Percentiles rank a stretch among this genome's conserved stretches.
Evolutionary conservation across 2,888 invertebrate genomes (phyloP).

Genomic region (Acanthococcus lagerstroemiae): DNA sequence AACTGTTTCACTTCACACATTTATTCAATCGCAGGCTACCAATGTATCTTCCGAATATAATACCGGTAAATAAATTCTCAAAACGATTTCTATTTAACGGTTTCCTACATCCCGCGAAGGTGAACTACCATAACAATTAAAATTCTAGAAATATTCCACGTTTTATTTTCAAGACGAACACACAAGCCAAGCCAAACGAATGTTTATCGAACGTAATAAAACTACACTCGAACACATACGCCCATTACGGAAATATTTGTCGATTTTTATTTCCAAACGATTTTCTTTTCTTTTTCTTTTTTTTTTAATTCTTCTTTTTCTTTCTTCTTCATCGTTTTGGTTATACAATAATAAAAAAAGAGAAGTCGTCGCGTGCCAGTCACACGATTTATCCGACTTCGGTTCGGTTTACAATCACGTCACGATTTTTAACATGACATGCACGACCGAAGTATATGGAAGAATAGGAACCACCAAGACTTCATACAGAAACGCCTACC

Average conservation of each 20-base stretch:
- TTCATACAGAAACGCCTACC: constrained; percentile 16
- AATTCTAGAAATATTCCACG: no score
- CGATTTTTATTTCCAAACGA: not conserved
- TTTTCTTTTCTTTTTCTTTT: not conserved
- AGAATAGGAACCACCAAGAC: constrained; percentile 17
- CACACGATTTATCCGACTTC: constrained; percentile 23
- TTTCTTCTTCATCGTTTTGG: not conserved
- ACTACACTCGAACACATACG: not conserved
- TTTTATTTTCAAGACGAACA: no score
- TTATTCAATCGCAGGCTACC: no score
- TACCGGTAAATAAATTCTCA: no score
- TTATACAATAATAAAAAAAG: not conserved
- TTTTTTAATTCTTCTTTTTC: not conserved
- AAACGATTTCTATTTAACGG: no score
- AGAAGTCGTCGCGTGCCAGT: constrained; percentile 23
- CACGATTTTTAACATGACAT: constrained; percentile 27
- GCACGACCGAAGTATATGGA: constrained; percentile 20
- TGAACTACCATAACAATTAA: no score
- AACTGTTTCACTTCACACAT: no score
- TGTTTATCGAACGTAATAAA: no score
- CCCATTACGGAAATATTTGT: not conserved
- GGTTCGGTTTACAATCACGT: constrained; percentile 26
- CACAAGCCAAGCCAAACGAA: no score
- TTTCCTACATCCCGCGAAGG: no score
- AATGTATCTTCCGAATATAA: no score